Evolutionary conservation across 2,797 vertebrate species (phyloP), one percentile per base, ranked within the genome.

Genomic region (Enteromius anoplus): DNA sequence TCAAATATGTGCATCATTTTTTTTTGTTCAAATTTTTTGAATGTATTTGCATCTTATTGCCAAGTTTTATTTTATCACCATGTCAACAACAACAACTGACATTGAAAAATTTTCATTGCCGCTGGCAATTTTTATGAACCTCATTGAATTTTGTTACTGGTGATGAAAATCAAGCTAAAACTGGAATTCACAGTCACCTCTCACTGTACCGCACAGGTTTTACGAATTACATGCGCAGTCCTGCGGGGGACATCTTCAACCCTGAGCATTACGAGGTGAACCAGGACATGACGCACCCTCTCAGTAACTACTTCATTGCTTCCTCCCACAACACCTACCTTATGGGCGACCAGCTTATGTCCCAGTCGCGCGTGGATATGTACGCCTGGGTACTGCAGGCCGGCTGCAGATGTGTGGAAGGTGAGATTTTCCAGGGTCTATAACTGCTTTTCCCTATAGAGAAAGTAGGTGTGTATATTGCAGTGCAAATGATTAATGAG

Each of bases 251-350:
- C 92, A 96, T 99, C 85, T 99, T 99, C 90, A 97, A 98, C 90
- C 96, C 96, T 0, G 95, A 96, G 2, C 97, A 99, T 90, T 93
- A 97, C 85, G 88, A 90, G 0, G 95, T 99, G 87, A 96, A 91
- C 90, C 97, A 99, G 92, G 97, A 99, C 89, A 99, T 99, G 98
- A 95, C 88, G 1, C 95, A 89, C 78, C 96, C 98, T 0, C 91
- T 99, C 85, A 98, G 96, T 88, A 95, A 97, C 91, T 99, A 99
- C 86, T 99, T 98, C 90, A 97, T 99, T 81, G 96, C 98, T 85
- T 99, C 98, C 0, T 99, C 98, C 60, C 98, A 99, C 92, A 99
- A 99, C 93, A 99, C 98, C 85, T 99, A 99, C 94, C 96, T 99
- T 91, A 97, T 95, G 95, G 98, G 98, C 0, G 98, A 99, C 94